Evolutionary conservation across 2,113 vertebrate species (phyloP).

Genomic region (Cryptomyrus ogoouensis): DNA sequence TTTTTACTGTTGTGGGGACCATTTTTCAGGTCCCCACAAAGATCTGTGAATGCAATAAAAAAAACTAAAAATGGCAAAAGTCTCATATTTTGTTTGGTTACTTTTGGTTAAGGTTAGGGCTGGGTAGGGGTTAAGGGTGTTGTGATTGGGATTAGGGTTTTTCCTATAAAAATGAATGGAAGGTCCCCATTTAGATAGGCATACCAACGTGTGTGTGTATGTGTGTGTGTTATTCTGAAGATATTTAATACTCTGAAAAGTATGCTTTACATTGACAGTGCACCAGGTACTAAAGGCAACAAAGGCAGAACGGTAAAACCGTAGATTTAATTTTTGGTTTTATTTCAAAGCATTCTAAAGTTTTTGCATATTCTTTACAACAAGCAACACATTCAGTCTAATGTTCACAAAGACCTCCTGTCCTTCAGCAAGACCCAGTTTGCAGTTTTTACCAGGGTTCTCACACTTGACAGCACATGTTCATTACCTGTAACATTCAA

Average conservation of each 20-base stretch:
- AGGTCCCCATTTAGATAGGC: too few species aligned
- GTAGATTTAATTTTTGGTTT: constrained; percentile 1
- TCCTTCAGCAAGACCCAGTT: background rate
- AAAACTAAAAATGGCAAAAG: too few species aligned
- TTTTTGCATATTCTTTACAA: background rate
- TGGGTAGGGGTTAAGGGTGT: too few species aligned
- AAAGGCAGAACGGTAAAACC: background rate
- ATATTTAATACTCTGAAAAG: background rate
- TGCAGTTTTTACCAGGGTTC: background rate
- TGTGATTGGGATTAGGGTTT: too few species aligned
- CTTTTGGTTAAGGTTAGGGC: too few species aligned
- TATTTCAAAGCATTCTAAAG: constrained; percentile 6
- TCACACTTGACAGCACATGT: background rate
- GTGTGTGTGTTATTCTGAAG: background rate
- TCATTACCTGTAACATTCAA: background rate
- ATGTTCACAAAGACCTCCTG: background rate
- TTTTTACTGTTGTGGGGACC: too few species aligned
- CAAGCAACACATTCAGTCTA: background rate
- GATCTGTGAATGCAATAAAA: too few species aligned
- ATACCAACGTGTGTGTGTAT: background rate
- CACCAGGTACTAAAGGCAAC: background rate
- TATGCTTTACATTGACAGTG: background rate
- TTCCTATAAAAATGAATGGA: too few species aligned
- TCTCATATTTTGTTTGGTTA: too few species aligned
- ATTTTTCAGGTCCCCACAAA: too few species aligned